Conservation (phyloP, 2,113 vertebrate genomes). For the Empidonax traillii region DNA sequence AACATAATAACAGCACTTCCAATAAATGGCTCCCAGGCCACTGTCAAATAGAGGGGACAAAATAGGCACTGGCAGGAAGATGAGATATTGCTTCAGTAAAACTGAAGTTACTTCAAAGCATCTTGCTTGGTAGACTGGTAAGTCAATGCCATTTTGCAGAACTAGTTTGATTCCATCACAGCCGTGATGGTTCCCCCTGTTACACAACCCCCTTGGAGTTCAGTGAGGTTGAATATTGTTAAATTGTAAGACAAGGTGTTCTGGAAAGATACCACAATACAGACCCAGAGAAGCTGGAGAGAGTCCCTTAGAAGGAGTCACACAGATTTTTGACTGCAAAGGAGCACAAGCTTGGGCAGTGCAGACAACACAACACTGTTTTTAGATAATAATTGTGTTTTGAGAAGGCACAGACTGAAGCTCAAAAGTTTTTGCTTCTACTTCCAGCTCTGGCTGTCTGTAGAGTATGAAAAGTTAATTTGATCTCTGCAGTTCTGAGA, state of each 20-base stretch:
- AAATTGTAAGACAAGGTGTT: background rate
- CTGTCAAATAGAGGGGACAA: background rate
- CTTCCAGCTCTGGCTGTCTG: background rate
- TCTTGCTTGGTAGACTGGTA: background rate
- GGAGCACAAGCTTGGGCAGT: background rate
- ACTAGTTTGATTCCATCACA: background rate
- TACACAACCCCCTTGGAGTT: background rate
- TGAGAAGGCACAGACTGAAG: background rate
- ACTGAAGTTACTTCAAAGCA: background rate
- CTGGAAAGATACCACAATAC: background rate
- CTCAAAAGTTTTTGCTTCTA: background rate
- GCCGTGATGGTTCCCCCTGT: background rate
- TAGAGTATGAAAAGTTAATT: background rate
- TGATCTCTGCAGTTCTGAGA: background rate
- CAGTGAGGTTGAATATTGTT: background rate
- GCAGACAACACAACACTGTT: background rate
- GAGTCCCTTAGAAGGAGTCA: background rate
- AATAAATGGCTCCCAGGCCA: background rate
- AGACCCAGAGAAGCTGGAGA: background rate
- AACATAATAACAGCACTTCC: background rate
- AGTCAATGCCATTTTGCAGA: background rate
- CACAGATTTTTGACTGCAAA: background rate
- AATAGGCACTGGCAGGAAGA: background rate
- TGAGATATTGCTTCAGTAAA: background rate
- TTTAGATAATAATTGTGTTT: background rate